phyloP scores from a whole-genome alignment of 2,113 vertebrate species.

The Melanocharis versteri region DNA sequence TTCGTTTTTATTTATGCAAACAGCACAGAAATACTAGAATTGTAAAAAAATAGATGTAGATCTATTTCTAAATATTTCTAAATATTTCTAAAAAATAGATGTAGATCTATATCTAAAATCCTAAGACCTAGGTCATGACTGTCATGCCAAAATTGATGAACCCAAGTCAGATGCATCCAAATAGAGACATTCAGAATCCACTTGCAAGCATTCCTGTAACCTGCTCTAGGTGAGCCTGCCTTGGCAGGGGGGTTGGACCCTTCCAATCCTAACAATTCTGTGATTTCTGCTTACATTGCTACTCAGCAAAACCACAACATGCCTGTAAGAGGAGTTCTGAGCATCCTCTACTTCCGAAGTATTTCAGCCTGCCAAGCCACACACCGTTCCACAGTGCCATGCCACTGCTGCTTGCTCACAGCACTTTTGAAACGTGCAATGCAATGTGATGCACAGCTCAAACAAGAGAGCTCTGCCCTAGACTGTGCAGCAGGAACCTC shows the following conservation, averaged over 20 bases:
- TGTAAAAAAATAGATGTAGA: neutral
- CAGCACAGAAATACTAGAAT: neutral
- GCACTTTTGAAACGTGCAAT: neutral
- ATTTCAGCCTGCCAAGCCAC: neutral
- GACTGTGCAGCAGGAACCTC: neutral
- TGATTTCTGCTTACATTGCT: neutral
- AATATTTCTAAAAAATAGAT: neutral
- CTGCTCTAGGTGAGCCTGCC: neutral
- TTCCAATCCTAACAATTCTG: neutral
- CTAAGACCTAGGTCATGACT: neutral
- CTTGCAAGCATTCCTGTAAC: neutral
- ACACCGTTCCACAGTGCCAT: neutral
- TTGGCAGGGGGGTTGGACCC: neutral
- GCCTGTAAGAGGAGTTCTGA: neutral
- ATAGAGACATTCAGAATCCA: neutral
- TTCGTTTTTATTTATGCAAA: slow-evolving; percentile 2
- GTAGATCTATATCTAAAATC: neutral
- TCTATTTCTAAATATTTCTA: no score
- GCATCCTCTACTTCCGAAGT: neutral
- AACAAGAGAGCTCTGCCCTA: neutral
- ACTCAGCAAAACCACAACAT: neutral
- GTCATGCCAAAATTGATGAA: neutral
- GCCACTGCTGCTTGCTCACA: neutral
- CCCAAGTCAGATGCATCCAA: neutral
- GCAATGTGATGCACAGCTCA: neutral